These are phyloP conservation scores for Toxotes chatareus DNA, from an alignment of 2,113 vertebrate genomes.

Conservation along the genomic window DNA sequence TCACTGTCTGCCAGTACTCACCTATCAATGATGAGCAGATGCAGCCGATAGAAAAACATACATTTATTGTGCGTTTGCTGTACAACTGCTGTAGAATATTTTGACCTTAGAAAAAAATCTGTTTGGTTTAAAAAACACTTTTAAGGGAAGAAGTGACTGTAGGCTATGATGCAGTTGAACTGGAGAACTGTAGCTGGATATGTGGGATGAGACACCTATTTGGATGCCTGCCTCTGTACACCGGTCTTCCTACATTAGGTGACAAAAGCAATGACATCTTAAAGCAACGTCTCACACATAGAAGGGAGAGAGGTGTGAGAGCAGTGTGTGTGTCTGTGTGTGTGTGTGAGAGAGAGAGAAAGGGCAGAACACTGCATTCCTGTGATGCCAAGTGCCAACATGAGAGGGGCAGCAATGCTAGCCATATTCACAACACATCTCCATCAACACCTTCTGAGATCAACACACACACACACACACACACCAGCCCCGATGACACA, in stretches of 20 bases:
- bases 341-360: neutral
- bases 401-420: conserved; percentile 47
- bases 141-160: neutral
- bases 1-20: neutral
- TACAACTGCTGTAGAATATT: no score
- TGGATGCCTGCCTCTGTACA: neutral
- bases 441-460: conserved; percentile 54
- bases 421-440: conserved; percentile 57
- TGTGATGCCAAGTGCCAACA: conserved; percentile 44
- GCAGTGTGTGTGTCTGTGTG: conserved; percentile 8
- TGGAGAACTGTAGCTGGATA: neutral
- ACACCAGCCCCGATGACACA: neutral
- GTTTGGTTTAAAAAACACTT: neutral
- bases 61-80: neutral
- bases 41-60: neutral
- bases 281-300: conserved; percentile 43
- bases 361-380: conserved; percentile 21
- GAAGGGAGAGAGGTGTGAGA: conserved; percentile 53
- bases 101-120: neutral
- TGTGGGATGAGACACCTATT: conserved; percentile 19
- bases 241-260: conserved; percentile 27
- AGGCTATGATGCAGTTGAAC: neutral
- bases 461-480: neutral
- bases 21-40: neutral
- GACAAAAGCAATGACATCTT: conserved; percentile 42